A percentile compares a stretch with the other conserved stretches of the same genome.
These are phyloP conservation scores for Drosophila lini DNA, from an alignment of 1,140 invertebrate genomes.

Conservation along the genomic window DNA sequence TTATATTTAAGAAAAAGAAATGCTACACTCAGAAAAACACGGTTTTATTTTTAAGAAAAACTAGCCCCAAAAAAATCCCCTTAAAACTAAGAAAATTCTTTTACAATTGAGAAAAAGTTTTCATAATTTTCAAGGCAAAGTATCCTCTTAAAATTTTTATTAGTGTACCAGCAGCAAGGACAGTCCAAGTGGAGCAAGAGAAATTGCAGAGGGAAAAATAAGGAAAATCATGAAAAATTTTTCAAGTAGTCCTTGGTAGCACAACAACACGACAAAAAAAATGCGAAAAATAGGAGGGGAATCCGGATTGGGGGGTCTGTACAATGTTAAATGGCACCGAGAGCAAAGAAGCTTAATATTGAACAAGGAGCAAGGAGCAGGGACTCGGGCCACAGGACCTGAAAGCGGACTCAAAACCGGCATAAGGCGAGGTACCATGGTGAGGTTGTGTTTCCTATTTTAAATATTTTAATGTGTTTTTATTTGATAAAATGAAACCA, in stretches of 20 bases:
- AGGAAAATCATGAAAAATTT: conserved; percentile 56
- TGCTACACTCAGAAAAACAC: background rate
- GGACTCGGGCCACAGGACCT: background rate
- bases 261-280: conserved; percentile 17
- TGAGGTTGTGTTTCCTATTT: too few species aligned
- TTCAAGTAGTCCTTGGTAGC: conserved; percentile 57
- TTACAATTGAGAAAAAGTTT: too few species aligned
- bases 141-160: too few species aligned
- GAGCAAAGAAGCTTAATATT: conserved; percentile 30
- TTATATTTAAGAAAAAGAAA: conserved; percentile 14
- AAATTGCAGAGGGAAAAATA: conserved; percentile 11
- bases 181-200: conserved; percentile 18
- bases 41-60: too few species aligned
- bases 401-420: background rate
- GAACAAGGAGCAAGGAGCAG: conserved; percentile 1
- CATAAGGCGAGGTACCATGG: conserved; percentile 3
- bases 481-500: background rate
- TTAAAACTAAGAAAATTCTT: too few species aligned
- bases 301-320: background rate
- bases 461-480: background rate
- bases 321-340: conserved; percentile 59
- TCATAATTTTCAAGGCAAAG: too few species aligned
- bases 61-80: too few species aligned
- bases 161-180: background rate
- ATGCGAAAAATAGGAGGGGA: background rate